Evolutionary conservation across 2,113 vertebrate species (phyloP).

Genomic region (Procavia capensis): DNA sequence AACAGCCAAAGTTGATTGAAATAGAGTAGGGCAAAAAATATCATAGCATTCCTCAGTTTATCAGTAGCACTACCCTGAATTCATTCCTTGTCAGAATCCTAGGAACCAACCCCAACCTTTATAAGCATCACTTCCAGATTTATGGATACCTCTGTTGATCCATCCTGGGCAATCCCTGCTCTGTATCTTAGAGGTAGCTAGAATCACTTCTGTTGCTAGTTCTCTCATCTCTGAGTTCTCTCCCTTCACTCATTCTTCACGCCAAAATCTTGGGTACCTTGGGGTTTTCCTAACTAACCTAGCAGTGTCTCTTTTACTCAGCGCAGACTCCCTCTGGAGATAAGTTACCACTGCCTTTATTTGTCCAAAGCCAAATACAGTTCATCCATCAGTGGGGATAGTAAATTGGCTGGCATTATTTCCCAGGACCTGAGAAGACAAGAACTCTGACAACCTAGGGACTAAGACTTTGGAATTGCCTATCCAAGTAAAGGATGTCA

Average conservation of each 20-base stretch:
- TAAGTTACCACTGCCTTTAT: neutral
- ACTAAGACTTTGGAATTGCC: neutral
- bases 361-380: neutral
- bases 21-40: neutral
- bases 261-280: neutral
- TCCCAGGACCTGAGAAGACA: neutral
- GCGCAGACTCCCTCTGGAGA: neutral
- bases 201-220: neutral
- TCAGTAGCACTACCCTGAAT: neutral
- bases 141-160: neutral
- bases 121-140: neutral
- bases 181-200: neutral
- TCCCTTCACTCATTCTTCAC: neutral
- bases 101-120: neutral
- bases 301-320: neutral
- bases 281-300: neutral
- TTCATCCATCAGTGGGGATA: neutral
- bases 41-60: neutral
- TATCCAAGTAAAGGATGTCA: neutral
- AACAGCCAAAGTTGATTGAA: conserved; percentile 40
- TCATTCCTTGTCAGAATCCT: neutral
- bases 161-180: neutral
- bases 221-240: neutral
- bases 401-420: neutral
- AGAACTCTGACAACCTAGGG: neutral